phyloP scores from a whole-genome alignment of 2,797 vertebrate species.

The Acridotheres tristis region DNA sequence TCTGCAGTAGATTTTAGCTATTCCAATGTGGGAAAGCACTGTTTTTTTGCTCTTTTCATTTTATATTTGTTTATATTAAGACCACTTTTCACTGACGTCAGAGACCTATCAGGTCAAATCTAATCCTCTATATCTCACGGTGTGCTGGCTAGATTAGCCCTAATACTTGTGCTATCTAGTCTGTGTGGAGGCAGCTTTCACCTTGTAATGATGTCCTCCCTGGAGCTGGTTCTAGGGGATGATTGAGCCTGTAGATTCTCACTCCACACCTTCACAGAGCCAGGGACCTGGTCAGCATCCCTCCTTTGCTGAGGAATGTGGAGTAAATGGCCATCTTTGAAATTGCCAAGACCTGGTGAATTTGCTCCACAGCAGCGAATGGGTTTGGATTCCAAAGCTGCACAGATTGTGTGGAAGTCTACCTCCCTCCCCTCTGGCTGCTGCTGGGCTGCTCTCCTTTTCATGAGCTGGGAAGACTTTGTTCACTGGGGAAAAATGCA shows the following conservation, averaged over 20 bases:
- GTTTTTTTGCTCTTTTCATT: not conserved
- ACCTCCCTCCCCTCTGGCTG: not conserved
- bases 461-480: not conserved
- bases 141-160: not conserved
- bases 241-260: not conserved
- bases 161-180: not conserved
- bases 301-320: not conserved
- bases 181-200: not conserved
- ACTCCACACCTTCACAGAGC: not conserved
- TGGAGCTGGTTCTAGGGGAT: not conserved
- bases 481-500: slow-evolving; percentile 32
- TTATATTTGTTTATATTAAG: slow-evolving; percentile 33
- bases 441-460: not conserved
- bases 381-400: not conserved
- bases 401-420: not conserved
- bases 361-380: not conserved
- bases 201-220: not conserved
- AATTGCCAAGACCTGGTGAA: not conserved
- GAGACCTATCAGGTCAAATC: not conserved
- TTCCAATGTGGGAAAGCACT: not conserved
- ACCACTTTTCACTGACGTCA: not conserved
- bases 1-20: not conserved
- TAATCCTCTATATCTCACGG: not conserved
- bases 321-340: not conserved
- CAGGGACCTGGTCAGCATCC: not conserved